Conservation (phyloP, 2,888 invertebrate genomes). For the Brenthis daphne region DNA sequence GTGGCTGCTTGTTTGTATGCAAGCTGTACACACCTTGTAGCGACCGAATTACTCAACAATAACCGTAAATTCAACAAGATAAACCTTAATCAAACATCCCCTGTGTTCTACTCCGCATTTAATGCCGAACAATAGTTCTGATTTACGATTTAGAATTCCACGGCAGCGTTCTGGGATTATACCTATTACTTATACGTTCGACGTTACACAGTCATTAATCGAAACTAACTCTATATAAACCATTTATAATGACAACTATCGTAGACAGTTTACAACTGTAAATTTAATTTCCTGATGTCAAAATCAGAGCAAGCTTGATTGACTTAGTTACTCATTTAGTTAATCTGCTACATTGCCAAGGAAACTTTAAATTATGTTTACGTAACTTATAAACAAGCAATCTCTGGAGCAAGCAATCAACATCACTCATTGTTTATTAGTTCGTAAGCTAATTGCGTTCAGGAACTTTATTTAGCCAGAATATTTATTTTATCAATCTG, state of each 20-base stretch:
- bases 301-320: slow-evolving; percentile 40
- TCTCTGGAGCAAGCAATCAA: slow-evolving; percentile 39
- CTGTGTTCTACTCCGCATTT: slow-evolving; percentile 76
- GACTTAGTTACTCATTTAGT: slow-evolving; percentile 33
- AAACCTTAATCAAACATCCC: slow-evolving; percentile 80
- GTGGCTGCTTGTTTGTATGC: slow-evolving; percentile 6
- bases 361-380: slow-evolving; percentile 38
- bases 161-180: slow-evolving; percentile 60
- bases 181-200: slow-evolving; percentile 62
- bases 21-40: slow-evolving; percentile 25
- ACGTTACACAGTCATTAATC: slow-evolving; percentile 37
- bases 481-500: slow-evolving; percentile 36
- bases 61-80: slow-evolving; percentile 77
- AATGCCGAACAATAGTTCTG: slow-evolving; percentile 79
- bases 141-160: slow-evolving; percentile 72
- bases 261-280: slow-evolving; percentile 41
- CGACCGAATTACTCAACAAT: slow-evolving; percentile 50
- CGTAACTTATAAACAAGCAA: slow-evolving; percentile 40
- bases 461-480: slow-evolving; percentile 27
- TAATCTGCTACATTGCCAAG: slow-evolving; percentile 38
- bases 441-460: slow-evolving; percentile 33
- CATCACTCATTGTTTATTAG: slow-evolving; percentile 39
- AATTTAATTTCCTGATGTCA: slow-evolving; percentile 49
- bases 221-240: slow-evolving; percentile 17
- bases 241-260: slow-evolving; percentile 16